Evolutionary conservation across 2,797 vertebrate species (phyloP), one percentile per base, ranked within the genome.

Genomic region (Champsocephalus gunnari): DNA sequence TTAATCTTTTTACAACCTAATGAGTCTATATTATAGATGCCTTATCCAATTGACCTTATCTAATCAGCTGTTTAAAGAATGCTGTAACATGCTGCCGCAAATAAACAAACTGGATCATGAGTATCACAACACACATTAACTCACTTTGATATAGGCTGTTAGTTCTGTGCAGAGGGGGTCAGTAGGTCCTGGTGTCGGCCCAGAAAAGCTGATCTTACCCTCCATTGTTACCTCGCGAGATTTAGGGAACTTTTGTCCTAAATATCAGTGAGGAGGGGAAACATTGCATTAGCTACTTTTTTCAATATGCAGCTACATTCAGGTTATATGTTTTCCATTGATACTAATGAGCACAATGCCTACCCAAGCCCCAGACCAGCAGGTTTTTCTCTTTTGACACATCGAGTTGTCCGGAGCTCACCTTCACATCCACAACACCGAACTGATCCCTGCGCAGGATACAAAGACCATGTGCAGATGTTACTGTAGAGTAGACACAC

Each of bases 221-320:
- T 96, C 94, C 85, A 99, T 93, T n/a, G 92, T 94, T 80, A 97
- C 95, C 89, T 99, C 97, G 79, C 96, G 93, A 64, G 94, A 97
- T 82, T 96, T 99, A 44, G 98, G 97, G 84, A 99, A 99, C 89
- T 96, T 99, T 89, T 98, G 97, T 75, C 97, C 98, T 99, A 84
- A 83, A 74, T 44, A 45, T 69, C 14, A 56, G 21, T 12, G 11
- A 66, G 19, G 28, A 28, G 24, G 45, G 2, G 28, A 60, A 66
- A 72, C 5, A 3, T 6, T 17, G 45, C 14, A 55, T 66, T 32
- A 49, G 2, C 76, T 76, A 58, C 0, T 32, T 50, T 72, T 54
- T 53, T 4, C 71, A 61, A 61, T 41, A 55, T 12, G 62, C 4
- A 61, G 12, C 51, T 59, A n/a, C 16, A 56, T 43, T 59, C 5